Evolutionary conservation across 2,888 invertebrate species (phyloP), one percentile per base, ranked within the genome.

Genomic region (Eupithecia vulgata): DNA sequence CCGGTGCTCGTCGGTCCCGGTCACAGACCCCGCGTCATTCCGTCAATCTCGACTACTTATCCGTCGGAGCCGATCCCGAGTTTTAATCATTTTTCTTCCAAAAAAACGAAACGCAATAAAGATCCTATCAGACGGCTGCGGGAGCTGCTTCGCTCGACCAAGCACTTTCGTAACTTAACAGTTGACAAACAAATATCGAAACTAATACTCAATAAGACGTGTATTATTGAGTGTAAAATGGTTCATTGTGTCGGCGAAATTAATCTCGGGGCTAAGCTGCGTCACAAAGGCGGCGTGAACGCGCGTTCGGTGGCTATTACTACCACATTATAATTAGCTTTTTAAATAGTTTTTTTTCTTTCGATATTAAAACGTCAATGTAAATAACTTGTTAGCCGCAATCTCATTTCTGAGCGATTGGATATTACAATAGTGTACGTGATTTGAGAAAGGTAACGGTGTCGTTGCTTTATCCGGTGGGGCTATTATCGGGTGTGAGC

Each of bases 351-450:
- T 94, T 94, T 93, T 88, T 87, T 85, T 72, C 85, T 89, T 89
- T 90, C 87, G 93, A 92, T 93, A 94, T 94, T 94, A 94, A 94
- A 94, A 94, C 94, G 94, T 94, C 94, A 94, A 94, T 92, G 94
- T 94, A 94, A 94, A 94, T 94, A 94, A 94, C 94, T 94, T 94
- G 94, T 94, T 94, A 94, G 94, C 94, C 92, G 94, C 94, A 93
- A 94, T 94, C 94, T 94, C 94, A 94, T 94, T 94, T 94, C 94
- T 91, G 90, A 89, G 88, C 93, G 93, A 93, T 94, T 94, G 94
- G 93, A 92, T 94, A 93, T 94, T 93, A 94, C 94, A 94, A 94
- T 94, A 92, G 94, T 92, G 94, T 93, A 94, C 94, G 94, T 94
- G 94, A 93, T 93, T 92, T 92, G 94, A 93, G 94, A 93, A 92